Base-by-base conservation (phyloP, 2,888 invertebrate species). In the Oithona nana region DNA sequence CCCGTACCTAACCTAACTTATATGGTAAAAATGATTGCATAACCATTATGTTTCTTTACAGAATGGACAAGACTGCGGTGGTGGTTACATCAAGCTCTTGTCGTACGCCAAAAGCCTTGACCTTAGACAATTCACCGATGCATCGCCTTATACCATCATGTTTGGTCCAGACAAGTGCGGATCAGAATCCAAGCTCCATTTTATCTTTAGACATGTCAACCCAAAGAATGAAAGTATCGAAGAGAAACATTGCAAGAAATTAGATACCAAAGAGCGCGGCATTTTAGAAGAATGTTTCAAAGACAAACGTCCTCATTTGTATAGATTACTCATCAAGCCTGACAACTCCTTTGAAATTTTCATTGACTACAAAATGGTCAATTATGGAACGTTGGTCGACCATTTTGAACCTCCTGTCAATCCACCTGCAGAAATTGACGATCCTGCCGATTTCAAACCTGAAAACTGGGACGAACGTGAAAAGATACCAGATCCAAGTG, bases 81-180 rank as follows among this genome's bases (percentile, higher is more conserved):
- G 98, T 11, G 93, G 95, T 8, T 98, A 99, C 73, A 76, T 98
- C 57, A 98, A 98, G 75, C 79, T 99, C 55, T 76, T 98, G 22
- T 86, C 88, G 13, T 78, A 83, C 28, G 82, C 83, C 63, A 76
- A 80, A 54, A 78, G 81, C 56, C 74, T 80, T 26, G 59, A 59
- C 24, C 24, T 28, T 3, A 49, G 50, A 49, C 22, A 49, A 49
- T 59, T 59, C 59, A 59, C 31, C 8, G 59, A 59, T 29, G 26
- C 92, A 75, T 93, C 95, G 0, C 86, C 93, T 0, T 99, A 97
- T 76, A 88, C 93, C 1, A 90, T 99, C 70, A 98, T 99, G 98
- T 99, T 98, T 76, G 98, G 98, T 0, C 97, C 97, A 8, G 98
- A 98, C 78, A 98, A 95, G 75, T 98, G 98, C 75, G 97, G 97